Evolutionary conservation across 1,140 invertebrate genomes (phyloP), one percentile per base, ranked within the genome.

Genomic region (Aphaenogaster rudis): DNA sequence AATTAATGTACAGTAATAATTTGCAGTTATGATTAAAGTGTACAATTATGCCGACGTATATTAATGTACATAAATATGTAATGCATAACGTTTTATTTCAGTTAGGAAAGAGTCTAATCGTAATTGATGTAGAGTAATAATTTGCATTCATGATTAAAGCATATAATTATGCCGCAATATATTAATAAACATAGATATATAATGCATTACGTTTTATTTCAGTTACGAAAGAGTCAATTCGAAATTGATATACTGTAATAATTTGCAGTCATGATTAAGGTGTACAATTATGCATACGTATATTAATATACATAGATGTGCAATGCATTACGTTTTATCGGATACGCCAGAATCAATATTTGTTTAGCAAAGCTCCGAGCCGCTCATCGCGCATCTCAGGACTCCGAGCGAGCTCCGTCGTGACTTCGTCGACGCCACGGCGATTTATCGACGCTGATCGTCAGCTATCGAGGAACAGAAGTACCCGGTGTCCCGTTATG

Each of bases 401-500:
- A 21, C 28, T 36, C 17, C 48, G 77, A 45, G 66, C 79, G 33
- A 71, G 36, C 54, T 50, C 50, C 28, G 48, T 52, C 82, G 66
- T 72, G 59, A 80, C 52, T 74, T 39, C 61, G 61, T 88, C 79
- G 88, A 88, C 88, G 88, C 48, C 61, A 50, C 54, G 69, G n/a
- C 33, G 86, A 59, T 77, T 61, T 90, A 57, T 86, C 88, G 86
- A 90, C 77, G 72, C 15, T 85, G 63, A 90, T 90, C 88, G 69
- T 54, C 71, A 82, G 80, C 33, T 61, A 76, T 84, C 69, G 69
- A 76, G 59, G n/a, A 66, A 67, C 57, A 82, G 81, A 85, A 88
- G 81, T 76, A 82, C 88, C 33, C 88, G 77, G 77, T 82, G 89
- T 93, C 86, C 93, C 93, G 93, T 94, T 93, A 94, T 86, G 92